Base-by-base conservation (phyloP, 1,140 invertebrate genomes). In the Drosophila cardini region DNA sequence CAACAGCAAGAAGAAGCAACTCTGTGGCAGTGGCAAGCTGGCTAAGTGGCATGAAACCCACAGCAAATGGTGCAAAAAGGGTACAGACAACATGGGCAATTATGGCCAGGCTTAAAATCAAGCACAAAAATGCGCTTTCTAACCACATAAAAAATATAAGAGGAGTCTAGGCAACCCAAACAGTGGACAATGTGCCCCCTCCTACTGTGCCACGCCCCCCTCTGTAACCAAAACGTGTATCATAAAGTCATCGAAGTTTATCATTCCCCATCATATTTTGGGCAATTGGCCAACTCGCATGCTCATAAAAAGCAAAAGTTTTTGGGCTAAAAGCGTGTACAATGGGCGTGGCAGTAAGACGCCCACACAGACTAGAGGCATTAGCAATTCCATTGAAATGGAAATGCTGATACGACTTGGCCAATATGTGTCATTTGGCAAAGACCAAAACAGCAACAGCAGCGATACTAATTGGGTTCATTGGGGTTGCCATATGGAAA, bases 181-280 rank as follows among this genome's bases (percentile, higher is more conserved):
- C 21, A 26, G 21, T 26, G 21, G 21, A 26, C 21, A 26, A 26
- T 26, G 21, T 2, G 21, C 8, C 15, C 0, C 16, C 15, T 15
- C n/a, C 42, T n/a, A 15, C n/a, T 15, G 42, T 15, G n/a, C 18
- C 16, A 21, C 9, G 43, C 45, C 42, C 6, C 15, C 72, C 40
- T 56, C 63, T 32, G 56, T n/a, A n/a, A n/a, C 21, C 30, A 63
- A 58, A 74, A 64, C 60, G 50, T 32, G 46, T 74, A 82, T 79
- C 82, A 72, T 72, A 70, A 83, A 86, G 79, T 87, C 83, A 86
- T 86, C 85, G 77, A 84, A 89, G 80, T 89, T 89, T 89, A 89
- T 89, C 85, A 84, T 68, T 79, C 53, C 53, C 81, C 75, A 72
- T 71, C 58, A 64, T 73, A 42, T 40, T 48, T 32, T 9, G 36